Evolutionary conservation across 2,797 vertebrate species (phyloP), one percentile per base, ranked within the genome.

Genomic region (Masticophis lateralis): DNA sequence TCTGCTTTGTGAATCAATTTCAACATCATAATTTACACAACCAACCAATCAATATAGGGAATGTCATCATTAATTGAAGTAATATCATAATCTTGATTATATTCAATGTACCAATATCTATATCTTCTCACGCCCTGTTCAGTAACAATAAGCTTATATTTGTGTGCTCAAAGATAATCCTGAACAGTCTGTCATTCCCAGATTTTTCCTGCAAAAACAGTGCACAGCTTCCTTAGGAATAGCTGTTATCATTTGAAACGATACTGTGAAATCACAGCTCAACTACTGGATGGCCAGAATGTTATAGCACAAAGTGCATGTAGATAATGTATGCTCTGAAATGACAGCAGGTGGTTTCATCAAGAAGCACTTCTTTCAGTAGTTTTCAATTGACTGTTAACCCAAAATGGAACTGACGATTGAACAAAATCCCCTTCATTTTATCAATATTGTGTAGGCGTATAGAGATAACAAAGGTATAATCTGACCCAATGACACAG

Each of bases 121-220:
- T 91, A 32, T 94, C 95, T 95, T 56, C 92, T 37, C 20, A n/a
- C 47, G 25, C 3, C 18, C 92, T 92, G 69, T 92, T 63, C 0
- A 66, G 87, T 91, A 89, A n/a, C 18, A 90, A 6, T 93, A 69
- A 87, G 5, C 8, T 95, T 60, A 93, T 89, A 13, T 22, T 91
- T 14, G 51, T 93, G 6, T 60, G 12, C 7, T 93, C 59, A 37
- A 51, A 86, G 27, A 86, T 16, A 86, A 2, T 12, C 86, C 69
- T 94, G 13, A 32, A 92, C 32, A 79, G 69, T 88, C 18, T n/a
- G 37, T 0, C 37, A 91, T 2, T 86, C 20, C 57, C 69, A 66
- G 56, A 11, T 18, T 37, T 57, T 93, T 66, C 88, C 60, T 92
- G 37, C 37, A 88, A 18, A 69, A 51, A 90, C 53, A 20, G 66